phyloP scores from a whole-genome alignment of 2,113 vertebrate species.

The Psettodes erumei region DNA sequence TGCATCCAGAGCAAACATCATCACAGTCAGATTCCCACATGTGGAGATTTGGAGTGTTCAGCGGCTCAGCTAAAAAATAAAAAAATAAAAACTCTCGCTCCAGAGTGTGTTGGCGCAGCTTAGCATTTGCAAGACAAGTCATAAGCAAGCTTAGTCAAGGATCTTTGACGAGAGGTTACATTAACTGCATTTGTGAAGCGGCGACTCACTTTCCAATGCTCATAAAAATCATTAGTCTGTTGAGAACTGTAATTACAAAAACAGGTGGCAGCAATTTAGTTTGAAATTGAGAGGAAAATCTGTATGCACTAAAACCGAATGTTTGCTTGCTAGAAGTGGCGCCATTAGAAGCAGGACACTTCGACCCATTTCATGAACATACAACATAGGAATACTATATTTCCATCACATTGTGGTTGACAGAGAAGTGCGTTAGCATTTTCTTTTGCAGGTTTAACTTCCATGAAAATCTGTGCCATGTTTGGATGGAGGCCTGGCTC shows the following conservation, averaged over 20 bases:
- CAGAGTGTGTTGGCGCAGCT: slow-evolving; percentile 36
- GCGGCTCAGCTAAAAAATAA: slow-evolving; percentile 23
- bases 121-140: slow-evolving; percentile 38
- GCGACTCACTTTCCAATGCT: slow-evolving; percentile 12
- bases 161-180: slow-evolving; percentile 22
- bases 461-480: no score
- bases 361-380: slow-evolving; percentile 4
- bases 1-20: slow-evolving; percentile 76
- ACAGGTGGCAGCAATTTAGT: slow-evolving; percentile 14
- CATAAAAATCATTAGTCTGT: slow-evolving; percentile 4
- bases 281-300: slow-evolving; percentile 7
- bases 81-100: slow-evolving; percentile 16
- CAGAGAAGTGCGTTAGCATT: no score
- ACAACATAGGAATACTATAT: no score
- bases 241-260: slow-evolving; percentile 18
- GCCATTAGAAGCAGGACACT: slow-evolving; percentile 6
- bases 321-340: neutral
- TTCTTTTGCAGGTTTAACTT: no score
- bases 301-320: neutral
- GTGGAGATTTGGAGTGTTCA: slow-evolving; percentile 72
- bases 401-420: no score
- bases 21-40: slow-evolving; percentile 77
- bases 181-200: slow-evolving; percentile 38
- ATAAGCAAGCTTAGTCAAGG: slow-evolving; percentile 5
- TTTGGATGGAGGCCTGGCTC: no score